A percentile compares a stretch with the other conserved stretches of the same genome.
Evolutionary conservation across 2,113 vertebrate genomes (phyloP).

Genomic region (Brachirus orientalis): DNA sequence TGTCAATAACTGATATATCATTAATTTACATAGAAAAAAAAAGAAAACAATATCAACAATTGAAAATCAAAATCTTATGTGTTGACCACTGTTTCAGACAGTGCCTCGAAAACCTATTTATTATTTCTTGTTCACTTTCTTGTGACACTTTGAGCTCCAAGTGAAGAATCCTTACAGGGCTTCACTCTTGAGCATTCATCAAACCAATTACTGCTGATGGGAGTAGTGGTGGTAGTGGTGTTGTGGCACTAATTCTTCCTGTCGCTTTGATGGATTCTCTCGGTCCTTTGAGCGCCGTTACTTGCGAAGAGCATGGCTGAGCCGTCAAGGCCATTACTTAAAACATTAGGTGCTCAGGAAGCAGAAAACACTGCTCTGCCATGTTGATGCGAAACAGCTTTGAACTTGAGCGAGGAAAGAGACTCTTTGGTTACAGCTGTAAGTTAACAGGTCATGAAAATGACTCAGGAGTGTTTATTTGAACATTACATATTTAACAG

Average conservation of each 20-base stretch:
- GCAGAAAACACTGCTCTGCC: conserved; percentile 23
- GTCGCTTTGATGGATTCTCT: conserved; percentile 77
- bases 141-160: too few relatives aligned
- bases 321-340: conserved; percentile 75
- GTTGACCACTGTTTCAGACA: neutral
- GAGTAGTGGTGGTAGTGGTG: conserved; percentile 66
- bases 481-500: too few relatives aligned
- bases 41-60: too few relatives aligned
- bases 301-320: conserved; percentile 26
- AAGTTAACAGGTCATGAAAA: too few relatives aligned
- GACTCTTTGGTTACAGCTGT: conserved; percentile 16
- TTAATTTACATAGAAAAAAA: too few relatives aligned
- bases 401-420: too few relatives aligned
- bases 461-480: too few relatives aligned
- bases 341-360: conserved; percentile 61
- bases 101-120: neutral
- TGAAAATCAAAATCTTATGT: too few relatives aligned
- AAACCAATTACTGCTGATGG: conserved; percentile 73
- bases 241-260: conserved; percentile 63
- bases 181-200: conserved; percentile 52
- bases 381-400: conserved; percentile 17
- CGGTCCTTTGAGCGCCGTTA: conserved; percentile 30
- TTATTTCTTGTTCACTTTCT: neutral
- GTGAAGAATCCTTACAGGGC: neutral
- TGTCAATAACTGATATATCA: too few relatives aligned